Base-by-base conservation (phyloP, 2,888 invertebrate genomes). In the Scaptomyza reducta region DNA sequence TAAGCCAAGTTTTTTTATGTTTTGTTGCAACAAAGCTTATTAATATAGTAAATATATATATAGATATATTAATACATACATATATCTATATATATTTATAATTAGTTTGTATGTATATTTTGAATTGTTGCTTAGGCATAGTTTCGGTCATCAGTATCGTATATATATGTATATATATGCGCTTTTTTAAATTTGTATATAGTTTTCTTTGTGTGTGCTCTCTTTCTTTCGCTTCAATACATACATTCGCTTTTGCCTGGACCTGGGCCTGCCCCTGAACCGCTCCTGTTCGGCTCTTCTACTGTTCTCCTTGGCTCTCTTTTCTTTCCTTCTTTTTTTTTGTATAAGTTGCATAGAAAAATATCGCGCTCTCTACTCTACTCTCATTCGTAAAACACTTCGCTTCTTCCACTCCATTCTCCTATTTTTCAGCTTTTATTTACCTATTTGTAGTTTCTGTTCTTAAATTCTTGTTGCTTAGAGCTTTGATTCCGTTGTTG, bases 401-500 rank as follows among this genome's bases (percentile, higher is more conserved):
- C 31, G 18, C 40, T 10, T 35, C 45, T 22, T 29, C 22, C 16
- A 44, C 64, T 40, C 13, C 11, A 25, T 59, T 53, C 33, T 4
- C 25, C 42, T 29, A 16, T 38, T 31, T 31, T 59, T 41, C 29
- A 9, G 16, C 65, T 16, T 63, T 63, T 50, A 50, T 50, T 50
- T 25, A 50, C 14, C 22, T 35, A 61, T 74, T 64, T 62, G 54
- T 63, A 70, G 60, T 64, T 49, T 65, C 53, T 54, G 65, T 45
- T 29, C 38, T 25, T 77, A 70, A 75, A 73, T 72, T 77, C 75
- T 59, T 67, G 58, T 49, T 64, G 72, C 71, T 89, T 90, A 90
- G 84, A 90, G 88, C 77, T 89, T 90, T 64, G 90, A 90, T 80
- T 90, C 90, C 53, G 84, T 76, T 60, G 79, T 78, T 42, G 63